These are phyloP conservation scores for Megaceryle torquata DNA, from an alignment of 2,113 vertebrate genomes.

Conservation along the genomic window DNA sequence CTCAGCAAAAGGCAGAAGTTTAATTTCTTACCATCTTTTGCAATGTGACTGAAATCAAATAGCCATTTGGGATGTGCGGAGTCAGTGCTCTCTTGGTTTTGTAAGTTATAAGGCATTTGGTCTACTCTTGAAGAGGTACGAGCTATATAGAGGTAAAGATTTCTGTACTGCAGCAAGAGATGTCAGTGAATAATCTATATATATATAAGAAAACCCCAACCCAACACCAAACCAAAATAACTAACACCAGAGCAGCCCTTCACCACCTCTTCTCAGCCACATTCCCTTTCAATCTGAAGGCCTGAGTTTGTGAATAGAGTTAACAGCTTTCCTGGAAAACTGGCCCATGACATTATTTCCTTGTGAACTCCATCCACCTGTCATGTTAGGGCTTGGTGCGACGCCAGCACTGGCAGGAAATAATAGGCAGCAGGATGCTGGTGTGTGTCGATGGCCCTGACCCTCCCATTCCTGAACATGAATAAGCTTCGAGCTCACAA, in stretches of 20 bases:
- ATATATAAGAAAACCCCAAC: neutral
- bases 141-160: neutral
- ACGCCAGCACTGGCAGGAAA: constrained; percentile 83
- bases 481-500: constrained; percentile 65
- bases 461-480: constrained; percentile 86
- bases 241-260: neutral
- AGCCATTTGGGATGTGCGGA: neutral
- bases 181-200: neutral
- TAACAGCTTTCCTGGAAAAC: constrained; percentile 83
- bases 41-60: neutral
- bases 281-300: constrained; percentile 57
- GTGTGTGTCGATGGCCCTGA: constrained; percentile 82
- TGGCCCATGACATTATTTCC: constrained; percentile 78
- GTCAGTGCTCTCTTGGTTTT: neutral
- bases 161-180: neutral
- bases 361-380: constrained; percentile 85
- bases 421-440: constrained; percentile 86
- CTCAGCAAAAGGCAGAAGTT: neutral
- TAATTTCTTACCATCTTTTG: neutral
- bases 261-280: constrained; percentile 5
- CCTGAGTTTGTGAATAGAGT: constrained; percentile 65
- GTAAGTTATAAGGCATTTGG: neutral
- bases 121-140: neutral
- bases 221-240: neutral
- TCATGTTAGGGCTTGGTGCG: constrained; percentile 76